Conservation (phyloP, 2,888 invertebrate species). For the Meteorus colon region DNA sequence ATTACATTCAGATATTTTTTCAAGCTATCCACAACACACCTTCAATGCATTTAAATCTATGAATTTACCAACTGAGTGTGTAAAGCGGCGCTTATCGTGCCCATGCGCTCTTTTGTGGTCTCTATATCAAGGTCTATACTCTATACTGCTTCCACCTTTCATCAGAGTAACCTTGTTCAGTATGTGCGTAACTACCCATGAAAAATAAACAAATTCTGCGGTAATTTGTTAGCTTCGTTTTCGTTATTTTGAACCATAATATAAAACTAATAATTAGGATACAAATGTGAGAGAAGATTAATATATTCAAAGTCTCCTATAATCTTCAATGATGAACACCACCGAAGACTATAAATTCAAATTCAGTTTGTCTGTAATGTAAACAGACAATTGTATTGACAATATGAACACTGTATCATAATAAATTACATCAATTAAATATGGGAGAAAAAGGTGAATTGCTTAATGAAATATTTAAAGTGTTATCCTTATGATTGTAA, state of each 20-base stretch:
- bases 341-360: neutral
- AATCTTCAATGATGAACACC: neutral
- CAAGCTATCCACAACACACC: no score
- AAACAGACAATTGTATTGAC: neutral
- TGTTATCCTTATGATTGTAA: neutral
- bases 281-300: neutral
- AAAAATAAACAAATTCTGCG: neutral
- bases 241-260: neutral
- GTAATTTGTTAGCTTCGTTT: neutral
- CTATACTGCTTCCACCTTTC: neutral
- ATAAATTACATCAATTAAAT: constrained; percentile 42
- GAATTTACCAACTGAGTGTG: constrained; percentile 5
- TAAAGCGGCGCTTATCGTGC: neutral
- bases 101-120: neutral
- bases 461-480: constrained; percentile 3
- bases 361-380: neutral
- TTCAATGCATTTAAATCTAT: no score
- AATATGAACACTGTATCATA: neutral
- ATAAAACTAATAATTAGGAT: neutral
- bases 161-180: neutral
- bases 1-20: neutral
- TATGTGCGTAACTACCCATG: neutral
- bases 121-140: neutral
- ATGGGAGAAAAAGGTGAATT: constrained; percentile 63
- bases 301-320: neutral